phyloP scores from a whole-genome alignment of 2,888 invertebrate genomes.

The Nemapogon koenigi region DNA sequence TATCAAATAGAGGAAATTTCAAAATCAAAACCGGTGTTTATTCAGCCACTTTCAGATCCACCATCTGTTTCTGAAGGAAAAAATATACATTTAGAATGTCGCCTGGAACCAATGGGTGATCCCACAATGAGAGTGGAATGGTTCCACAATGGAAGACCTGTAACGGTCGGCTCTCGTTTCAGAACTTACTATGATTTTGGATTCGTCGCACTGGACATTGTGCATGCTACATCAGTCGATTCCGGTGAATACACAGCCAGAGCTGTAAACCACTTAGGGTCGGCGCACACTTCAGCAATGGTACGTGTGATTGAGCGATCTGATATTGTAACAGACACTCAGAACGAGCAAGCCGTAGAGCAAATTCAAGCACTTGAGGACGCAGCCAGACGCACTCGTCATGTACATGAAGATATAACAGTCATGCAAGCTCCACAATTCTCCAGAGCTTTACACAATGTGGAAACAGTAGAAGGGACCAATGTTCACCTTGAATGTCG shows the following conservation, averaged over 20 bases:
- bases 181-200: conserved; percentile 97
- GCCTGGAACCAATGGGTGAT: conserved; percentile 94
- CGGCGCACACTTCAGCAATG: conserved; percentile 90
- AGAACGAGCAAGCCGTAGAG: conserved; percentile 90
- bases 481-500: conserved; percentile 93
- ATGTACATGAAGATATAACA: conserved; percentile 80
- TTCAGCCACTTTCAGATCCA: conserved; percentile 87
- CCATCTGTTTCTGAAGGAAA: conserved; percentile 85
- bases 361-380: conserved; percentile 92
- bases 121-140: conserved; percentile 95
- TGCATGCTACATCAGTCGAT: conserved; percentile 92
- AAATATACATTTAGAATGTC: conserved; percentile 90
- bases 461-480: conserved; percentile 89
- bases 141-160: conserved; percentile 92
- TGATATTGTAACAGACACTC: conserved; percentile 85
- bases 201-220: conserved; percentile 94
- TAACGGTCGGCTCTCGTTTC: conserved; percentile 91
- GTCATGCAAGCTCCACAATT: conserved; percentile 88
- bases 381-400: conserved; percentile 72
- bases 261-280: conserved; percentile 92
- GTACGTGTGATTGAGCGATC: conserved; percentile 85
- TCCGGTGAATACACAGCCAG: conserved; percentile 94
- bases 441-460: conserved; percentile 84
- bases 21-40: conserved; percentile 93
- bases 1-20: conserved; percentile 92